Evolutionary conservation across 2,797 vertebrate genomes (phyloP), one percentile per base, ranked within the genome.

Genomic region (Molossus molossus): DNA sequence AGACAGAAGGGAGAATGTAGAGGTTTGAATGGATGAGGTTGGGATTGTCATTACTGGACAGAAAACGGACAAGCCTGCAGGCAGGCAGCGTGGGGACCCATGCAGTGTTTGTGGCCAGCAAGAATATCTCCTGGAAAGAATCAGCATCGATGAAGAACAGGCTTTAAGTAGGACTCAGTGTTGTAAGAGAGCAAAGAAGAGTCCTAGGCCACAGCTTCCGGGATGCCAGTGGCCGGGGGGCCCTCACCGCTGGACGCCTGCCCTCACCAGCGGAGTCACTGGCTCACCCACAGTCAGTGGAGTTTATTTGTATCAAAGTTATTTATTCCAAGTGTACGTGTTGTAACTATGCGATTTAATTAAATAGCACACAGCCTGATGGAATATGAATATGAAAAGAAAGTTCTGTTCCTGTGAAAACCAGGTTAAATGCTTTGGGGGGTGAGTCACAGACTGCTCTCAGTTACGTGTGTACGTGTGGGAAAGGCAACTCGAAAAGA

Each of bases 341-440:
- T 65, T 65, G 17, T 80, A 62, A 90, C 90, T 57, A 80, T 37
- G 48, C 18, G 72, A 45, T 57, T 37, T 72, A 84, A 85, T 72
- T 85, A 75, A 81, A 75, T 40, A 67, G 25, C 27, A 10, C 50
- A 14, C 23, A 62, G 75, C 45, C 21, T 57, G 25, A 40, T 81
- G 6, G 73, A 27, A 29, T 73, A 9, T 33, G 25, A 40, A 57
- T 55, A 25, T 62, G 20, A 93, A 72, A 85, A 90, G 53, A 17
- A 86, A 90, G 57, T 73, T 85, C 65, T 67, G 37, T 90, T 89
- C 65, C 58, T 93, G 21, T n/a, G 53, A 93, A 85, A 89, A 67
- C 67, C 50, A 48, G 65, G 73, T 75, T 90, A 85, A 67, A 73
- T n/a, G n/a, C 33, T 93, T 65, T 90, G 50, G 53, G 67, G 86